Evolutionary conservation across 2,797 vertebrate species (phyloP).

Genomic region (Molossus molossus): DNA sequence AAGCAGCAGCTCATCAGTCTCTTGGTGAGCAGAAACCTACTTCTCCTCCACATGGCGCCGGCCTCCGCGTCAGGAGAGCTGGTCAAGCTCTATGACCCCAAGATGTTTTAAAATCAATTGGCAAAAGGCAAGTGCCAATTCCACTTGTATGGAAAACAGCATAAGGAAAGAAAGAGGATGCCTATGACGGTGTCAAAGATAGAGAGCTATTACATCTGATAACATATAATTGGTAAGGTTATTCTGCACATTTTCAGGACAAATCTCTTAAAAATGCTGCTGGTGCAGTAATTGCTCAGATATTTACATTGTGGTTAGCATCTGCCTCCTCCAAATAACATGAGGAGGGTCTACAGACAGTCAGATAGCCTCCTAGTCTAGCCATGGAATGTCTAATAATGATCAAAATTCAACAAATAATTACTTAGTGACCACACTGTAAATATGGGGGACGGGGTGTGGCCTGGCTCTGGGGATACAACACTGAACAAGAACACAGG

Average conservation of each 20-base stretch:
- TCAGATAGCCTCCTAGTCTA: not conserved
- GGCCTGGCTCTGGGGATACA: not conserved
- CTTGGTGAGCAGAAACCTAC: not conserved
- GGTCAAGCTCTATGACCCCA: not conserved
- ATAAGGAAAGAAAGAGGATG: not conserved
- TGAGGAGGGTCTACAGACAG: slow-evolving; percentile 34
- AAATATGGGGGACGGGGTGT: not conserved
- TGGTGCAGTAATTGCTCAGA: slow-evolving; percentile 67
- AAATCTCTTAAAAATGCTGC: slow-evolving; percentile 67
- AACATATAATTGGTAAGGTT: not conserved
- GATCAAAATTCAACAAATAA: slow-evolving; percentile 43
- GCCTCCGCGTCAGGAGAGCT: not conserved
- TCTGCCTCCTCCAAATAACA: slow-evolving; percentile 38
- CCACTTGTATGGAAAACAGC: not conserved
- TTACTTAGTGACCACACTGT: not conserved
- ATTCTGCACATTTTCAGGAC: slow-evolving; percentile 15
- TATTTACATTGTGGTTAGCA: slow-evolving; percentile 74
- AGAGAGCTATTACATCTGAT: slow-evolving; percentile 1
- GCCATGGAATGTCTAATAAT: not conserved
- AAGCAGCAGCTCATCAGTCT: slow-evolving; percentile 8
- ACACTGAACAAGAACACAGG: not conserved
- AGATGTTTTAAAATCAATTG: not conserved
- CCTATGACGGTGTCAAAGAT: not conserved
- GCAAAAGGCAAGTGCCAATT: not conserved
- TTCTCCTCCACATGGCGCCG: not conserved